Evolutionary conservation across 92 coral and sea anemone species (phyloP).

Genomic region (Porites evermanni): DNA sequence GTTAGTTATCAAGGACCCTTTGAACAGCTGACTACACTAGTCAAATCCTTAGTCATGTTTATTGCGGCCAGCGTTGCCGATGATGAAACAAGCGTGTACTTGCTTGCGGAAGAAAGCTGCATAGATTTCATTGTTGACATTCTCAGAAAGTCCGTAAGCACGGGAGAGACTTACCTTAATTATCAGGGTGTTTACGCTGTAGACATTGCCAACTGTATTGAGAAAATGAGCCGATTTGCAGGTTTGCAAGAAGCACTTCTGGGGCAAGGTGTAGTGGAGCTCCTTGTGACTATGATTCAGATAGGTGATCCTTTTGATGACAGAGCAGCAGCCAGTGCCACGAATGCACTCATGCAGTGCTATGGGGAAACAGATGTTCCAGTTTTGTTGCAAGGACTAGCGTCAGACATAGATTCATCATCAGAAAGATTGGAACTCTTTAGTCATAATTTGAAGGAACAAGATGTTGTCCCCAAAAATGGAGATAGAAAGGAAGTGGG

Average conservation of each 20-base stretch:
- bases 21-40: conserved; percentile 27
- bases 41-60: conserved; percentile 1
- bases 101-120: conserved; percentile 30
- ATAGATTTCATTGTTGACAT: conserved; percentile 6
- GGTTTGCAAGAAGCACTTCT: conserved; percentile 33
- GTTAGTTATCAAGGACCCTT: conserved; percentile 30
- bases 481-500: background rate
- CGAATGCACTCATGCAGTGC: conserved; percentile 3
- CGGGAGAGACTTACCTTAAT: conserved; percentile 12
- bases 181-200: conserved; percentile 27
- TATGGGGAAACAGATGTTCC: conserved; percentile 2
- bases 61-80: conserved; percentile 20
- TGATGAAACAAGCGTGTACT: conserved; percentile 25
- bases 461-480: background rate
- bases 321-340: conserved; percentile 28
- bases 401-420: background rate
- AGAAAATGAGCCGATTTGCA: conserved; percentile 16
- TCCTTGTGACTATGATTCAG: conserved; percentile 41
- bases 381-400: conserved; percentile 31
- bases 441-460: background rate
- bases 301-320: conserved; percentile 40
- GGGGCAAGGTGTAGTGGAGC: conserved; percentile 25
- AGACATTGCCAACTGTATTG: conserved; percentile 24
- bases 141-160: conserved; percentile 18
- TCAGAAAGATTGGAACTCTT: background rate